Percentiles rank a stretch among this genome's conserved stretches.
Evolutionary conservation across 2,888 invertebrate genomes (phyloP).

Genomic region (Galeopsomyia nigrocyanea): DNA sequence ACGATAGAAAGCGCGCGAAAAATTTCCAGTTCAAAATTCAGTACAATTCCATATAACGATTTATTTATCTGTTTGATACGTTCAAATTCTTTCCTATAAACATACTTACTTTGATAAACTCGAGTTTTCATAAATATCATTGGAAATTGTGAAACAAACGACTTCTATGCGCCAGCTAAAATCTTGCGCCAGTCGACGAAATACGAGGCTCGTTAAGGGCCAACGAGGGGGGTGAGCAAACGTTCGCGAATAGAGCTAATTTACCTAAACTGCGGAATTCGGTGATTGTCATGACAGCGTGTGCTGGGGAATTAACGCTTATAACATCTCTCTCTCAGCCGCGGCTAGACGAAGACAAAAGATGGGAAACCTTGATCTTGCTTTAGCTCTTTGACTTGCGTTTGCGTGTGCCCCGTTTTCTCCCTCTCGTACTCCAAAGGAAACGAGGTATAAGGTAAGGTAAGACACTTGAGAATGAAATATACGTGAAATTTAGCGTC

Average conservation of each 20-base stretch:
- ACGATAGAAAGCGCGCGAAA: too few relatives aligned
- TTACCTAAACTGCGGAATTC: slow-evolving; percentile 37
- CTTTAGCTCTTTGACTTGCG: not conserved
- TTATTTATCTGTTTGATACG: too few relatives aligned
- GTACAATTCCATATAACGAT: too few relatives aligned
- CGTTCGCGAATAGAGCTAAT: slow-evolving; percentile 26
- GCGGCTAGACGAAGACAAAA: not conserved
- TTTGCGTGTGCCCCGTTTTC: not conserved
- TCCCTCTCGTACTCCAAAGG: too few relatives aligned
- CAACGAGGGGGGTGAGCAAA: too few relatives aligned
- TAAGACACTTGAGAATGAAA: not conserved
- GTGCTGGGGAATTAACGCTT: slow-evolving; percentile 17
- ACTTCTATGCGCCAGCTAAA: not conserved
- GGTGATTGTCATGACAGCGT: slow-evolving; percentile 25
- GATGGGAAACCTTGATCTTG: slow-evolving; percentile 1
- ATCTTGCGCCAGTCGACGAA: slow-evolving; percentile 6
- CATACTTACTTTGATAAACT: too few relatives aligned
- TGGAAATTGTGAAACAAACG: too few relatives aligned
- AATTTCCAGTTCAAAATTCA: too few relatives aligned
- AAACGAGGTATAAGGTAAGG: too few relatives aligned
- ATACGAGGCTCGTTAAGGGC: not conserved
- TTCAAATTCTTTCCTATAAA: too few relatives aligned
- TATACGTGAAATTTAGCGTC: slow-evolving; percentile 25
- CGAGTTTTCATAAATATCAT: too few relatives aligned
- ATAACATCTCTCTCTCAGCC: too few relatives aligned